A percentile compares a stretch with the other conserved stretches of the same genome.
Evolutionary conservation across 1,140 invertebrate species (phyloP).

Genomic region (Teleopsis dalmanni): DNA sequence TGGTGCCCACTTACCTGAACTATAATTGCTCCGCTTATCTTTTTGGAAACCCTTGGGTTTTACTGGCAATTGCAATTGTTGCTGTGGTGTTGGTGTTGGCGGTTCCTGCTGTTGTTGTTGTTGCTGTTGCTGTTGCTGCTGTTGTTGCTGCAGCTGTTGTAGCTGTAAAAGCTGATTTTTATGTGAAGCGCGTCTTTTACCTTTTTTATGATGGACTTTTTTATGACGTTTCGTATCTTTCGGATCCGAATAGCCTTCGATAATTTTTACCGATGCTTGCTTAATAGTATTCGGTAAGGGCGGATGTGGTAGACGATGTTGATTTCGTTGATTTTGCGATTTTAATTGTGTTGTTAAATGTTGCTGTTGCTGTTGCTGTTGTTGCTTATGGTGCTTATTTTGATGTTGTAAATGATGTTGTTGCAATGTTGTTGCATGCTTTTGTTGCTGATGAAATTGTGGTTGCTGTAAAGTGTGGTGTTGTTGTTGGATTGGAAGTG

Average conservation of each 20-base stretch:
- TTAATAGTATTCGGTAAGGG: slow-evolving; percentile 38
- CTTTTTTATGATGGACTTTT: slow-evolving; percentile 40
- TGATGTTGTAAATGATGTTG: neutral
- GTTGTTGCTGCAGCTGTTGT: slow-evolving; percentile 18
- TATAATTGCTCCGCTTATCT: slow-evolving; percentile 36
- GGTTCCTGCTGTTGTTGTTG: slow-evolving; percentile 18
- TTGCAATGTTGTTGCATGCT: too few relatives aligned
- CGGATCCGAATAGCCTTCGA: slow-evolving; percentile 41
- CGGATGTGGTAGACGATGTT: slow-evolving; percentile 12
- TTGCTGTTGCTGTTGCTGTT: slow-evolving; percentile 9
- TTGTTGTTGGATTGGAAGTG: neutral
- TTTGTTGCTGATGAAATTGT: neutral
- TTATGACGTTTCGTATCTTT: slow-evolving; percentile 39
- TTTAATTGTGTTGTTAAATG: slow-evolving; percentile 9
- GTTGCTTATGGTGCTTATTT: slow-evolving; percentile 15
- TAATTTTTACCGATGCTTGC: slow-evolving; percentile 39
- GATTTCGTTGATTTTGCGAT: slow-evolving; percentile 21
- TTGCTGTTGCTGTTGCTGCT: slow-evolving; percentile 17
- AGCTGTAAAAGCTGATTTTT: slow-evolving; percentile 18
- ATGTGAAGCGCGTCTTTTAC: slow-evolving; percentile 22
- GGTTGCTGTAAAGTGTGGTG: neutral
- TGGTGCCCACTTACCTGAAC: slow-evolving; percentile 25
- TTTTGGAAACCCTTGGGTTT: slow-evolving; percentile 7
- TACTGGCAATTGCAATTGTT: slow-evolving; percentile 14
- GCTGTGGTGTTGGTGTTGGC: slow-evolving; percentile 27